Conservation (phyloP, 2,113 vertebrate species). For the Chaenocephalus aceratus region DNA sequence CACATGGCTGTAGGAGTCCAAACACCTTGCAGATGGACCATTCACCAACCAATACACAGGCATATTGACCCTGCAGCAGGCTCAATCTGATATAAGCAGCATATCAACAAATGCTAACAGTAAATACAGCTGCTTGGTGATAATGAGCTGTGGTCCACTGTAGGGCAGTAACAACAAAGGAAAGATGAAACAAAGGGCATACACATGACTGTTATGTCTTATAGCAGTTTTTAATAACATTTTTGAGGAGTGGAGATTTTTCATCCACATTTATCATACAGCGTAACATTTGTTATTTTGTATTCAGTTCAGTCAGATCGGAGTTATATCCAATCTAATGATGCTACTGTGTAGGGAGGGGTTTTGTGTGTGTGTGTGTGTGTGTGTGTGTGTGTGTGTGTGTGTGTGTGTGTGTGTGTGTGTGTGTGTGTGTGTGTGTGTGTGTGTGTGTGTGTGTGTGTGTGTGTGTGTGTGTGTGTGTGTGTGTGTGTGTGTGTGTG, state of each 20-base stretch:
- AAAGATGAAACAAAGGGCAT: not conserved
- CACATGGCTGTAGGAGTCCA: conserved; percentile 4
- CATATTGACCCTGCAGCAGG: conserved; percentile 16
- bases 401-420: conserved; percentile 42
- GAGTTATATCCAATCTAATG: conserved; percentile 12
- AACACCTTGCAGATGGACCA: conserved; percentile 26
- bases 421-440: conserved; percentile 38
- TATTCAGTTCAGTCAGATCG: conserved; percentile 7
- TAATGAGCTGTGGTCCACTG: conserved; percentile 39
- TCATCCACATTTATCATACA: not conserved
- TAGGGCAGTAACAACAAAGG: conserved; percentile 21
- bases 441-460: conserved; percentile 41
- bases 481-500: conserved; percentile 38
- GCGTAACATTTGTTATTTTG: not conserved
- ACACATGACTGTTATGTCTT: not conserved
- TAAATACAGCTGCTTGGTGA: conserved; percentile 20
- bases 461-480: conserved; percentile 35
- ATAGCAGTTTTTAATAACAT: not conserved
- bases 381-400: conserved; percentile 37
- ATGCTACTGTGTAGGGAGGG: too few species aligned
- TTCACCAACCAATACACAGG: conserved; percentile 1
- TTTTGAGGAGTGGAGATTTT: not conserved
- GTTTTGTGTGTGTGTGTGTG: too few species aligned
- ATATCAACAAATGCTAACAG: conserved; percentile 29
- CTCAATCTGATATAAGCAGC: conserved; percentile 1